Conservation (phyloP, 1,140 invertebrate species). For the Spodoptera litura region DNA sequence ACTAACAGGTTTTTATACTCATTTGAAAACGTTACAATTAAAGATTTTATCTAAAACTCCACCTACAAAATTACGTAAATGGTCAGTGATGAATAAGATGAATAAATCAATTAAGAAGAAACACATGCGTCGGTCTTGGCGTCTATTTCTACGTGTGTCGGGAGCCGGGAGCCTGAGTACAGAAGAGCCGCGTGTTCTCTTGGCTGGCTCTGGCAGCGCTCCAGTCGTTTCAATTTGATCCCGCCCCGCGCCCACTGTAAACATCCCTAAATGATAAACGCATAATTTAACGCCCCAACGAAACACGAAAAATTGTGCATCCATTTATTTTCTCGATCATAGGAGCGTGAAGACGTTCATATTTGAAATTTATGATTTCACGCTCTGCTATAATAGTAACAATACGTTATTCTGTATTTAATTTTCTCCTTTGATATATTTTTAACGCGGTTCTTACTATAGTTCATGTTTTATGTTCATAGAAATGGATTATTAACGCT, state of each 20-base stretch:
- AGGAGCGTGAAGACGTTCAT: constrained; percentile 72
- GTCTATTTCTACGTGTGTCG: not conserved
- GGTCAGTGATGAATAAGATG: not conserved
- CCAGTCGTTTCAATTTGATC: constrained; percentile 85
- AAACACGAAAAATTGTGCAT: constrained; percentile 78
- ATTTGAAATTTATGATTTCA: constrained; percentile 53
- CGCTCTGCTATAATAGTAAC: constrained; percentile 50
- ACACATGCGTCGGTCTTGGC: constrained; percentile 2
- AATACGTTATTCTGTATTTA: constrained; percentile 42
- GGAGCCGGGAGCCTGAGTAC: not conserved
- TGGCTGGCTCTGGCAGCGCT: constrained; percentile 71
- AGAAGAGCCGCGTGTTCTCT: constrained; percentile 50
- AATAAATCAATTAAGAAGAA: constrained; percentile 11
- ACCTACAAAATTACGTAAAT: not conserved
- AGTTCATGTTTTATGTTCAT: constrained; percentile 46
- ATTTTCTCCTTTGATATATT: constrained; percentile 39
- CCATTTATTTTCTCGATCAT: constrained; percentile 76
- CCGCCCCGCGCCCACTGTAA: constrained; percentile 74
- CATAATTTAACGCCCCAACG: constrained; percentile 78
- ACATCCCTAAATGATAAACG: constrained; percentile 84
- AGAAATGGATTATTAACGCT: constrained; percentile 60
- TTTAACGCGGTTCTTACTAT: constrained; percentile 19
- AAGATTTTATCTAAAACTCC: not conserved
- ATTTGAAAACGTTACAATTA: not conserved
- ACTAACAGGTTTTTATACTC: not conserved